Base-by-base conservation (phyloP, 2,113 vertebrate species). In the Bambusicola thoracicus region DNA sequence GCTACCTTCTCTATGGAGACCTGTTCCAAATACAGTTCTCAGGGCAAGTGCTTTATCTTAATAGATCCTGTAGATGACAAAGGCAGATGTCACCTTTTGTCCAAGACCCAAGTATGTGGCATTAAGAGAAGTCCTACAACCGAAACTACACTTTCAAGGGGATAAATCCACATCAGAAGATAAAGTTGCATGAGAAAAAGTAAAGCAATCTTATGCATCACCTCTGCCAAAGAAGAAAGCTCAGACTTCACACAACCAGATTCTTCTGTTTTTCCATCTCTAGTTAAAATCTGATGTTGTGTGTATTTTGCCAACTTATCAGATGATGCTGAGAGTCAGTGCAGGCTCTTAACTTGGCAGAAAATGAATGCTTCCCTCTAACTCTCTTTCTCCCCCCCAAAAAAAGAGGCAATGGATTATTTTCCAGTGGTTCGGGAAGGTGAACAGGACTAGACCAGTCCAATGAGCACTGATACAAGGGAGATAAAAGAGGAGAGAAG, bases 91-190 rank as follows among this genome's bases (percentile, higher is more conserved):
- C 67, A 72, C 36, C 40, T 92, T 72, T 72, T 65, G 17, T 53
- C 7, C 72, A 27, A 87, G 43, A 29, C 34, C 75, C 30, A 43
- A 11, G 5, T 0, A 0, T 11, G 34, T 40, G 41, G 9, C 18
- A 73, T 18, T n/a, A 30, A 68, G 83, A 18, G 29, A 66, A 68
- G 34, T 4, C 11, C 36, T 34, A 30, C 8, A 41, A 44, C 2
- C 20, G 43, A 59, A 74, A 90, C 81, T 41, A 81, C 9, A 46
- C 10, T 68, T 84, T 29, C 38, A 59, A 30, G 61, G 36, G 12
- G 76, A 74, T 40, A 46, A 78, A 41, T 65, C 48, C 30, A 43
- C 16, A 40, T 17, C 19, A 78, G 34, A 78, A 90, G 14, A 34
- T 13, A 17, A 80, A 86, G 69, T 9, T 65, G 11, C 10, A 65